Evolutionary conservation across 1,140 invertebrate species (phyloP).

Genomic region (Hycleus phaleratus): DNA sequence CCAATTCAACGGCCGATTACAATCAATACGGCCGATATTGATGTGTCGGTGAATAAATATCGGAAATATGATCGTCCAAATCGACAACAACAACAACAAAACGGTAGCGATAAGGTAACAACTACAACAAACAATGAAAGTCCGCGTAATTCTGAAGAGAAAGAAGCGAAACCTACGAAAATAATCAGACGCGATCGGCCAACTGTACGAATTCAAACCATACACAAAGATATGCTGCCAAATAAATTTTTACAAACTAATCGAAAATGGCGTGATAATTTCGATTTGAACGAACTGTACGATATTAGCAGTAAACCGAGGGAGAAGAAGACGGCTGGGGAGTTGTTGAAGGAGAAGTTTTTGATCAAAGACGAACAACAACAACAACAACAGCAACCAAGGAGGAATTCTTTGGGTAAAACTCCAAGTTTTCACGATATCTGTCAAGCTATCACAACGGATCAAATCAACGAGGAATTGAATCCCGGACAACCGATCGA

Average conservation of each 20-base stretch:
- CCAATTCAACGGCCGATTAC: conserved; percentile 50
- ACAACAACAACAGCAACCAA: conserved; percentile 24
- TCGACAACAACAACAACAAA: conserved; percentile 18
- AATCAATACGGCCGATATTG: conserved; percentile 76
- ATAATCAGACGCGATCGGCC: conserved; percentile 61
- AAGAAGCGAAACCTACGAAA: conserved; percentile 39
- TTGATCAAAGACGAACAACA: conserved; percentile 45
- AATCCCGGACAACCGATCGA: conserved; percentile 44
- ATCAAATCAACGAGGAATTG: conserved; percentile 44
- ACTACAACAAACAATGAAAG: conserved; percentile 29
- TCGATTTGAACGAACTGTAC: conserved; percentile 45
- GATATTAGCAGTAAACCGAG: conserved; percentile 30
- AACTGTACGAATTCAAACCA: conserved; percentile 61
- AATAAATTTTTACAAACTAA: conserved; percentile 33
- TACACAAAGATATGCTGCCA: conserved; percentile 31
- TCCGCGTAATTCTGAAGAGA: conserved; percentile 17
- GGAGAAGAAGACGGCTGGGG: conserved; percentile 57
- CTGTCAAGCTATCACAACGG: conserved; percentile 45
- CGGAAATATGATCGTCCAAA: conserved; percentile 34
- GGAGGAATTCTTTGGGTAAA: conserved; percentile 32
- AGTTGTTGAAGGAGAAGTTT: conserved; percentile 67
- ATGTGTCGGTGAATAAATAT: conserved; percentile 61
- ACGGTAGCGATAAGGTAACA: background rate
- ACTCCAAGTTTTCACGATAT: conserved; percentile 47
- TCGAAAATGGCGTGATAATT: conserved; percentile 51